A percentile compares a stretch with the other conserved stretches of the same genome.
These are phyloP conservation scores for Kryptolebias marmoratus DNA, from an alignment of 2,113 vertebrate genomes.

Conservation along the genomic window DNA sequence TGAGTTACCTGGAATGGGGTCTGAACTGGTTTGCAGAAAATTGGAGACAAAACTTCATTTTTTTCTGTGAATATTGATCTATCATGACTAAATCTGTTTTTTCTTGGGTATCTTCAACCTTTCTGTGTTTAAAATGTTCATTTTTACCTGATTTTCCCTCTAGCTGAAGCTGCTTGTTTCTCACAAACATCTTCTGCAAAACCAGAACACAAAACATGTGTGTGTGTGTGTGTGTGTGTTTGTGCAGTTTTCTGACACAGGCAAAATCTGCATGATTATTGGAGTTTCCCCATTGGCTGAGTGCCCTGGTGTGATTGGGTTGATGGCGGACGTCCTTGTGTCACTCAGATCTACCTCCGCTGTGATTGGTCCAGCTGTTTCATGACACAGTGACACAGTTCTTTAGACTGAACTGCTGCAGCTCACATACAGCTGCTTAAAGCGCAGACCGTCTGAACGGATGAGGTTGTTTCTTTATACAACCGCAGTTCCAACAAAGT, in stretches of 20 bases:
- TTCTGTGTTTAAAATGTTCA: background rate
- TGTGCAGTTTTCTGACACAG: constrained; percentile 7
- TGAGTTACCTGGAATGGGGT: background rate
- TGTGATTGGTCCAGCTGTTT: constrained; percentile 57
- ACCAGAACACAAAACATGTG: constrained; percentile 6
- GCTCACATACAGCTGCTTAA: background rate
- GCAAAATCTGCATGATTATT: constrained; percentile 7
- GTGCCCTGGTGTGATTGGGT: constrained; percentile 39
- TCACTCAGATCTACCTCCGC: constrained; percentile 45
- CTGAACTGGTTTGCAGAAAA: background rate
- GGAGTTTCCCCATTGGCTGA: constrained; percentile 46
- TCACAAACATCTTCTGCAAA: constrained; percentile 8
- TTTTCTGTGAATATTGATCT: background rate
- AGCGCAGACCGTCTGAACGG: background rate
- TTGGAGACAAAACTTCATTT: background rate
- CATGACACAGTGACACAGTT: constrained; percentile 75
- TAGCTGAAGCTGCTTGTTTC: background rate
- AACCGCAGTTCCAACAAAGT: background rate
- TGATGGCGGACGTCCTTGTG: constrained; percentile 12
- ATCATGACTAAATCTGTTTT: background rate
- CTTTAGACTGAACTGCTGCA: constrained; percentile 32
- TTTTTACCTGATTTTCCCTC: constrained; percentile 1
- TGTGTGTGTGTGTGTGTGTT: background rate
- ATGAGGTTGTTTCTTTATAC: background rate
- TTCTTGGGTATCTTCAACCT: background rate